Percentiles rank a stretch among this genome's conserved stretches.
Evolutionary conservation across 2,113 vertebrate species (phyloP).

Genomic region (Alexandromys fortis): DNA sequence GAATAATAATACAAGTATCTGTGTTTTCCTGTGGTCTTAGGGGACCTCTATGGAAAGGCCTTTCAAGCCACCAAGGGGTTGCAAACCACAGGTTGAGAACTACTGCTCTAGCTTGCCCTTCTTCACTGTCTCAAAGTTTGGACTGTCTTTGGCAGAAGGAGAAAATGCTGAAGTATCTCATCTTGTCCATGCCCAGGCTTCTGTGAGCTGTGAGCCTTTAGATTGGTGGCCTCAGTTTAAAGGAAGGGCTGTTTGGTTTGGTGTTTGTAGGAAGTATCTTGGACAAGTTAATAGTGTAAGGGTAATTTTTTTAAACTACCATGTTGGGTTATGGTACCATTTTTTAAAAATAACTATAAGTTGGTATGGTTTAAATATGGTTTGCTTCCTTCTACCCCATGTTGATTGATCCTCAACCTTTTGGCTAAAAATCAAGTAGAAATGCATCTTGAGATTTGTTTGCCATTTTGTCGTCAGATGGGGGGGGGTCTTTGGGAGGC

Average conservation of each 20-base stretch:
- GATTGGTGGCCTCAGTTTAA: neutral
- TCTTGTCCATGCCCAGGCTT: neutral
- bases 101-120: neutral
- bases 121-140: neutral
- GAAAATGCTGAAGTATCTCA: neutral
- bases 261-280: neutral
- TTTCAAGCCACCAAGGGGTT: neutral
- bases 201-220: neutral
- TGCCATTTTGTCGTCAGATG: neutral
- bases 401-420: neutral
- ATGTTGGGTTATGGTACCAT: neutral
- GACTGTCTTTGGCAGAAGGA: neutral
- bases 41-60: too few species aligned
- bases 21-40: neutral
- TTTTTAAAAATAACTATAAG: neutral
- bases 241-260: neutral
- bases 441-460: neutral
- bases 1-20: neutral
- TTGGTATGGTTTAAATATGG: neutral
- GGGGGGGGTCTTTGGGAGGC: neutral
- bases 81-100: neutral
- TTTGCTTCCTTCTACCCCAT: neutral
- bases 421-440: neutral
- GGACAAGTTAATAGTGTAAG: neutral
- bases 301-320: neutral